These are phyloP conservation scores for Ophion obscuratus DNA, from an alignment of 2,888 invertebrate species.

Conservation along the genomic window DNA sequence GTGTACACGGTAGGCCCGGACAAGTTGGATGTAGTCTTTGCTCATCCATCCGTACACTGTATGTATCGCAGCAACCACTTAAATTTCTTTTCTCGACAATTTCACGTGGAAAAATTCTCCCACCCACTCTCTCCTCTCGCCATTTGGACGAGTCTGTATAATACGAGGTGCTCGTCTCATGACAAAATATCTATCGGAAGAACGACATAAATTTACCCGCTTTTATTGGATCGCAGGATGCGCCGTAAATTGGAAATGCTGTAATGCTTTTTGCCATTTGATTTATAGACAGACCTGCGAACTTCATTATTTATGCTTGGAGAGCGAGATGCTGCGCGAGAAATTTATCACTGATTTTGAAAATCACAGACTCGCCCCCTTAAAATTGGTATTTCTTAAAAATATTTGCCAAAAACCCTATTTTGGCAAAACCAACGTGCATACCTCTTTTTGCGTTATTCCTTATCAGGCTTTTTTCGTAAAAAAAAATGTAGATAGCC, in stretches of 20 bases:
- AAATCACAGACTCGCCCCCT: no score
- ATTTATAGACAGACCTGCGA: background rate
- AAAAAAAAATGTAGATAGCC: no score
- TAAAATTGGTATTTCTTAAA: no score
- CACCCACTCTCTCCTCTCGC: background rate
- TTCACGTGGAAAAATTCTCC: conserved; percentile 30
- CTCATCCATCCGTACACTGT: conserved; percentile 54
- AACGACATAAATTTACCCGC: background rate
- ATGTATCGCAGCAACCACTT: conserved; percentile 52
- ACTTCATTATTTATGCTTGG: no score
- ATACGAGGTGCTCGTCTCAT: background rate
- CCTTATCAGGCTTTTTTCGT: no score
- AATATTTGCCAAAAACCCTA: background rate
- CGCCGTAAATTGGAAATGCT: background rate
- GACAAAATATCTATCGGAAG: background rate
- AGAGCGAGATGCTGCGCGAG: no score
- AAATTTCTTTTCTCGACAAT: conserved; percentile 47
- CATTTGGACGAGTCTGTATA: conserved; percentile 12
- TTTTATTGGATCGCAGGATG: background rate
- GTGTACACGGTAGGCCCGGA: conserved; percentile 63
- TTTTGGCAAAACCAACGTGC: no score
- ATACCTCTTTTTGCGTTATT: no score
- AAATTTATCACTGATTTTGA: no score
- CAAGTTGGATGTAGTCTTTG: conserved; percentile 71
- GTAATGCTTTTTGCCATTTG: background rate